Conservation (phyloP, 2,113 vertebrate species). For the Micronycteris hirsuta region DNA sequence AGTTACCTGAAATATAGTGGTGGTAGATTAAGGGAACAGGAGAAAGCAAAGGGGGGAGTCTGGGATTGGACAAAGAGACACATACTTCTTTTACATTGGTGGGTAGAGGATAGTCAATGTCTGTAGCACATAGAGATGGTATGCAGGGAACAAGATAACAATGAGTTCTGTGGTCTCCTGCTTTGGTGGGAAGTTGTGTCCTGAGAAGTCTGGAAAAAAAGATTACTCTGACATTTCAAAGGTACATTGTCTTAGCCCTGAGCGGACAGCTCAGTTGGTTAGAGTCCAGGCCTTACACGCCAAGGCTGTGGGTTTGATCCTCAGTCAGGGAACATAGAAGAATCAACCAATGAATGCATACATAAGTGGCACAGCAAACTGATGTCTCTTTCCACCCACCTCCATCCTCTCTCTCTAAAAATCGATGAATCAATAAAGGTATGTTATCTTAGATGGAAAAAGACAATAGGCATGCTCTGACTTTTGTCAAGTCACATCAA, state of each 20-base stretch:
- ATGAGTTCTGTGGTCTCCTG: background rate
- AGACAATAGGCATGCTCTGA: background rate
- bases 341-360: too few relatives aligned
- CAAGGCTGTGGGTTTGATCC: too few relatives aligned
- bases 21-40: background rate
- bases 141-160: background rate
- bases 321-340: too few relatives aligned
- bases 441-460: background rate
- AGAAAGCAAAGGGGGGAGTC: background rate
- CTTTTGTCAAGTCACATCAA: background rate
- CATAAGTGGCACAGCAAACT: too few relatives aligned
- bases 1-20: background rate
- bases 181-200: background rate
- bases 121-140: background rate
- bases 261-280: too few relatives aligned
- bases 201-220: background rate
- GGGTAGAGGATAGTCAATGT: background rate
- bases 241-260: background rate
- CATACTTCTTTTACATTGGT: background rate
- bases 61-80: background rate
- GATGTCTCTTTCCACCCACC: too few relatives aligned
- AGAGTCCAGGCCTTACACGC: too few relatives aligned
- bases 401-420: too few relatives aligned
- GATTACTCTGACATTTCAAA: background rate
- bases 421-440: too few relatives aligned